Evolutionary conservation across 2,113 vertebrate genomes (phyloP).

Genomic region (Sigmodon hispidus): DNA sequence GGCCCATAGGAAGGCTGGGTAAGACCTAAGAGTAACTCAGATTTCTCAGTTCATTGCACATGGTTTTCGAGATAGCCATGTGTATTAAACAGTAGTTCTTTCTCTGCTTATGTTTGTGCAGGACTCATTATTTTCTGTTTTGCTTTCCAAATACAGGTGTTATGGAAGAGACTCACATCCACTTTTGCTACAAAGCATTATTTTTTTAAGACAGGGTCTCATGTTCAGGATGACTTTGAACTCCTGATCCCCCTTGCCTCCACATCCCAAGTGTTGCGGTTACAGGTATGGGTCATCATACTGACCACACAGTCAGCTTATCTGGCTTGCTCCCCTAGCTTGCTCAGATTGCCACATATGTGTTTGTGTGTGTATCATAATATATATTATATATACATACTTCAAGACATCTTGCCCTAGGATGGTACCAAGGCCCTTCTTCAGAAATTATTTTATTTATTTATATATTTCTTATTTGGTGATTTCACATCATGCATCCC

Average conservation of each 20-base stretch:
- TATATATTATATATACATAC: background rate
- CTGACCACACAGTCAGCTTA: background rate
- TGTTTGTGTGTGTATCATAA: no score
- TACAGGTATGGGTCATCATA: background rate
- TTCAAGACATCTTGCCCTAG: background rate
- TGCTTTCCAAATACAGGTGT: background rate
- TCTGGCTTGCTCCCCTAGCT: background rate
- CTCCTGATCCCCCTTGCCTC: background rate
- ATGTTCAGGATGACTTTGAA: background rate
- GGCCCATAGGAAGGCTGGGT: background rate
- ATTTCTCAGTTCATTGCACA: background rate
- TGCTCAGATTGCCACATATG: background rate
- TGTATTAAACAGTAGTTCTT: background rate
- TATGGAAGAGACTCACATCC: background rate
- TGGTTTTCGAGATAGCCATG: background rate
- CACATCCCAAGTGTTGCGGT: background rate
- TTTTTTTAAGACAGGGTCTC: background rate
- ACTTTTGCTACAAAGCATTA: background rate
- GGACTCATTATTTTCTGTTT: background rate
- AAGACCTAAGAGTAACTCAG: background rate
- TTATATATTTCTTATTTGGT: no score
- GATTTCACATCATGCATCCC: no score
- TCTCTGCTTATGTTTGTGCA: background rate
- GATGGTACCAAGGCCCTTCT: no score
- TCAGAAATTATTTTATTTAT: no score